phyloP scores from a whole-genome alignment of 2,888 invertebrate genomes.

The Napeogenes sylphis region DNA sequence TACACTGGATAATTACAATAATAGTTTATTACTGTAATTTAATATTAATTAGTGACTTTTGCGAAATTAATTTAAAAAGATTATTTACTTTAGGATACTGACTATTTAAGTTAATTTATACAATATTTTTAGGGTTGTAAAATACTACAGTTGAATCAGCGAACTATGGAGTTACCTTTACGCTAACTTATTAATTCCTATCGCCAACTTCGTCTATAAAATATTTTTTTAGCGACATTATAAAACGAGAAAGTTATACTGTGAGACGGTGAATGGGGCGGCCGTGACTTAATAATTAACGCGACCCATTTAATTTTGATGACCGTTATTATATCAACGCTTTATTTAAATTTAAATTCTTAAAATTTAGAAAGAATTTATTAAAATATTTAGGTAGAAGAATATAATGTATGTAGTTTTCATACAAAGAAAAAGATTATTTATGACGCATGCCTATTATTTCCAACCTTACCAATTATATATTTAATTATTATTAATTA shows the following conservation, averaged over 20 bases:
- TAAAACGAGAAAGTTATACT: conserved; percentile 40
- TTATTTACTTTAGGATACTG: too few relatives aligned
- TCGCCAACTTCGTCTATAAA: conserved; percentile 57
- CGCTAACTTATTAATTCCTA: conserved; percentile 43
- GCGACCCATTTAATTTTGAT: conserved; percentile 27
- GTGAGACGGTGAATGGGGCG: conserved; percentile 34
- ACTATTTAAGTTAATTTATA: too few relatives aligned
- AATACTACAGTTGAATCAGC: too few relatives aligned
- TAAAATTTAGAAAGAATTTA: conserved; percentile 1
- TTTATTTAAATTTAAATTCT: conserved; percentile 8
- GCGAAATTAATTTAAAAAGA: too few relatives aligned
- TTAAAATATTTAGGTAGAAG: neutral
- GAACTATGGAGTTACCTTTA: conserved; percentile 9
- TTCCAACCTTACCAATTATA: neutral
- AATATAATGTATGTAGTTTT: neutral
- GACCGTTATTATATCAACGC: conserved; percentile 7
- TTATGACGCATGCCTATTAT: neutral
- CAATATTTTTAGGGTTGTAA: too few relatives aligned
- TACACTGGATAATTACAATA: conserved; percentile 25
- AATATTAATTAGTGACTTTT: too few relatives aligned
- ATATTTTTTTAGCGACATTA: conserved; percentile 54
- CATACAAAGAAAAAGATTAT: neutral
- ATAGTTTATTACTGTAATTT: too few relatives aligned
- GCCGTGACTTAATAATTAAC: conserved; percentile 30
- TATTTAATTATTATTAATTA: too few relatives aligned